phyloP scores from a whole-genome alignment of 2,797 vertebrate genomes.

The Macropus fuliginosus region DNA sequence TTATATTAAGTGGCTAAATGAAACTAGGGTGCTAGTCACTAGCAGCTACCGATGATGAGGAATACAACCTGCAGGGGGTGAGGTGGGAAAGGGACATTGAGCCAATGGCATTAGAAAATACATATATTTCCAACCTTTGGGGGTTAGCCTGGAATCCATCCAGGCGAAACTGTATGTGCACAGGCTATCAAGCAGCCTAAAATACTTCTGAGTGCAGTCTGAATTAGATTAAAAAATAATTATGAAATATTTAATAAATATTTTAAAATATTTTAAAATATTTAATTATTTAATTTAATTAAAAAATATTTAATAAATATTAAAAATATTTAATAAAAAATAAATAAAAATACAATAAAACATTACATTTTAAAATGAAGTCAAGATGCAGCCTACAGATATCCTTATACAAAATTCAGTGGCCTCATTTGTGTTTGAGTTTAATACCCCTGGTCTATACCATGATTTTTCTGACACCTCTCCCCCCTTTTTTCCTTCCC shows the following conservation, averaged over 20 bases:
- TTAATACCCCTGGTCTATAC: neutral
- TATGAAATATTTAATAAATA: neutral
- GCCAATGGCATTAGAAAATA: neutral
- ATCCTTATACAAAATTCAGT: neutral
- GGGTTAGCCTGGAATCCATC: neutral
- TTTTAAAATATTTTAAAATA: too few relatives aligned
- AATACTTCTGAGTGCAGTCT: neutral
- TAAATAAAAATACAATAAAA: neutral
- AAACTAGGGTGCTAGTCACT: neutral
- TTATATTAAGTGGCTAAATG: neutral
- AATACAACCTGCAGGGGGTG: too few relatives aligned
- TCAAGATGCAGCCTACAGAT: neutral
- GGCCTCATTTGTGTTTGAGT: neutral
- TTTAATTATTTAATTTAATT: too few relatives aligned
- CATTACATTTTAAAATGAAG: neutral
- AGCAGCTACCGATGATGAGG: neutral
- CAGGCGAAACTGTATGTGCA: neutral
- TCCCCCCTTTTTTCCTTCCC: neutral
- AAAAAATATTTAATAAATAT: too few relatives aligned
- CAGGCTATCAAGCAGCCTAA: neutral
- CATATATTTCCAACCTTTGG: neutral
- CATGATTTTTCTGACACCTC: neutral
- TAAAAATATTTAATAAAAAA: neutral
- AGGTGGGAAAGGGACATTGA: neutral
- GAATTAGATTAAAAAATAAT: neutral